Conservation (phyloP, 1,140 invertebrate species). For the Lamellibrachia luymesi region DNA sequence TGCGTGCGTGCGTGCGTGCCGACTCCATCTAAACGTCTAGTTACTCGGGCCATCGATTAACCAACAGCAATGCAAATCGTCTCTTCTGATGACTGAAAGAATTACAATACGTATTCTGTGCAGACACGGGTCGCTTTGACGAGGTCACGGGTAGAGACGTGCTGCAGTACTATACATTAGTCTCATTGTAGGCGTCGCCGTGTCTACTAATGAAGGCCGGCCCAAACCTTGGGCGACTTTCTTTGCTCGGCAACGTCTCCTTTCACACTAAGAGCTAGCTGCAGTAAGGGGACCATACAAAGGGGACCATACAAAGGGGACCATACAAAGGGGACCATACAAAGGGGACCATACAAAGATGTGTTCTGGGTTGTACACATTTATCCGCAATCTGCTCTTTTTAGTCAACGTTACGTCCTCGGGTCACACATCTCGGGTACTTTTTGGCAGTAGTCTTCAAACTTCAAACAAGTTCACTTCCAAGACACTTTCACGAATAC, state of each 20-base stretch:
- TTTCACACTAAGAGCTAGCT: not conserved
- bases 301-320: no score
- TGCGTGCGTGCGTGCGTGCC: not conserved
- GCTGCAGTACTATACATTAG: not conserved
- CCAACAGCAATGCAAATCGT: not conserved
- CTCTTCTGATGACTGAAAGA: not conserved
- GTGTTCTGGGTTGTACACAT: not conserved
- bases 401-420: not conserved
- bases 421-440: not conserved
- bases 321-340: no score
- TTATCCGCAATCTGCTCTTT: not conserved
- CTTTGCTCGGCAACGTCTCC: not conserved
- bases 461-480: not conserved
- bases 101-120: not conserved
- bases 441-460: no score
- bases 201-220: not conserved
- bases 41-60: not conserved
- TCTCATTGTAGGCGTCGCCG: not conserved
- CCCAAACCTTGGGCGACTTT: not conserved
- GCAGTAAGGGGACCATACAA: not conserved
- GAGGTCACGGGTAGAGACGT: not conserved
- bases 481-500: not conserved
- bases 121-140: not conserved
- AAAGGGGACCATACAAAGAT: not conserved
- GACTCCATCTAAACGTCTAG: not conserved